These are phyloP conservation scores for Colossoma macropomum DNA, from an alignment of 2,113 vertebrate species.

Conservation along the genomic window DNA sequence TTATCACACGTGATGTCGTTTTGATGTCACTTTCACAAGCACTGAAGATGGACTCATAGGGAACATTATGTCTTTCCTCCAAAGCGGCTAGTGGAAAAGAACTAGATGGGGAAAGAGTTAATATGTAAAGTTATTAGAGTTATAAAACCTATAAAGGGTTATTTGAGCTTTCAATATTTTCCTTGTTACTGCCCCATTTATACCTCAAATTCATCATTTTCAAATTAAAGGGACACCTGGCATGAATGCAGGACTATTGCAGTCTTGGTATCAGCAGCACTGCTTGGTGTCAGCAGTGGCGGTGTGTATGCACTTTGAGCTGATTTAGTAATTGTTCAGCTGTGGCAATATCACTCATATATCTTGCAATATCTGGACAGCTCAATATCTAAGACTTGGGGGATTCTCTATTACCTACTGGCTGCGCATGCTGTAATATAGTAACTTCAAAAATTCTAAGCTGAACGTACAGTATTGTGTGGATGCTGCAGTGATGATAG, in stretches of 20 bases:
- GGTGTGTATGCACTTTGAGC: constrained; percentile 45
- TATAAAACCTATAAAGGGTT: constrained; percentile 44
- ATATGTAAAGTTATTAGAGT: constrained; percentile 43
- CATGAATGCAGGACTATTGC: constrained; percentile 40
- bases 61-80: constrained; percentile 10
- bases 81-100: not conserved
- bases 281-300: constrained; percentile 42
- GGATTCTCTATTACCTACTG: constrained; percentile 38
- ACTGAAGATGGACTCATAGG: constrained; percentile 16
- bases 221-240: constrained; percentile 57
- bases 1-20: constrained; percentile 24
- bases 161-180: constrained; percentile 50
- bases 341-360: constrained; percentile 52
- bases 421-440: constrained; percentile 6
- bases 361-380: constrained; percentile 53
- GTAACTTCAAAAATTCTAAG: constrained; percentile 1
- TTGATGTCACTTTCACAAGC: constrained; percentile 34
- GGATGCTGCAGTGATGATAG: constrained; percentile 20
- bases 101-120: constrained; percentile 35
- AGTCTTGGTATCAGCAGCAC: constrained; percentile 7
- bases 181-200: constrained; percentile 27
- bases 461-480: constrained; percentile 1
- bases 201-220: constrained; percentile 55
- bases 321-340: constrained; percentile 55
- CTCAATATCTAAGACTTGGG: constrained; percentile 37